Conservation (phyloP, 1,140 invertebrate species). For the Lepidurus apus region DNA sequence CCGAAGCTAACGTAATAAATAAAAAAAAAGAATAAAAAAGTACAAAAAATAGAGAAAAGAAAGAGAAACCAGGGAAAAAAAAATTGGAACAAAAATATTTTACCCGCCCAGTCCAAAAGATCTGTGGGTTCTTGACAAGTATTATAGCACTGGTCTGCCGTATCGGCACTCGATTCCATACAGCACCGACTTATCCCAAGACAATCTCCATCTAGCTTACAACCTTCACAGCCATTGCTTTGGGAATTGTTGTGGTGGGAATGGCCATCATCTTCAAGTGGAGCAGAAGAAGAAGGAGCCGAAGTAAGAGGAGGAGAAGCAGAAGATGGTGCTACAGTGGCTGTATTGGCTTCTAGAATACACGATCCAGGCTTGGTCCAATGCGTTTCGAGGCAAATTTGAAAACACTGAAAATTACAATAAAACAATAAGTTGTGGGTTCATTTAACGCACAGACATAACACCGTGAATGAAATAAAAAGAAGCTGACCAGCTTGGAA, state of each 20-base stretch:
- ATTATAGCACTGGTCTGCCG: conserved; percentile 9
- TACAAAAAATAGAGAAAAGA: neutral
- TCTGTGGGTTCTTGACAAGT: neutral
- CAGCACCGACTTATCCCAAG: conserved; percentile 17
- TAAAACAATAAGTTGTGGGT: neutral
- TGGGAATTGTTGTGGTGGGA: neutral
- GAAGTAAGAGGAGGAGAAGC: neutral
- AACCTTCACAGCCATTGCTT: conserved; percentile 1
- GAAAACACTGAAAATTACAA: neutral
- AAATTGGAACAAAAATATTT: neutral
- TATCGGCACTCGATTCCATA: neutral
- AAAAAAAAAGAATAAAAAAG: neutral
- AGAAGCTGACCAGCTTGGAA: no score
- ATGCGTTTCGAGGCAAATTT: conserved; percentile 9
- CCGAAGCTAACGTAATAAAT: conserved; percentile 3
- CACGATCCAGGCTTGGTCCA: conserved; percentile 7
- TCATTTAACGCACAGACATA: no score
- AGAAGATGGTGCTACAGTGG: neutral
- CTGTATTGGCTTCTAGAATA: neutral
- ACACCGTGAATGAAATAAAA: no score
- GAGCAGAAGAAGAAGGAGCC: neutral
- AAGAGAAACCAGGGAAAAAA: neutral
- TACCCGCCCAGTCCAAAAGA: conserved; percentile 9
- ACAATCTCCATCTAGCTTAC: neutral
- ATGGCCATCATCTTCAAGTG: conserved; percentile 11